Conservation (phyloP, 2,113 vertebrate species). For the Jaculus jaculus region DNA sequence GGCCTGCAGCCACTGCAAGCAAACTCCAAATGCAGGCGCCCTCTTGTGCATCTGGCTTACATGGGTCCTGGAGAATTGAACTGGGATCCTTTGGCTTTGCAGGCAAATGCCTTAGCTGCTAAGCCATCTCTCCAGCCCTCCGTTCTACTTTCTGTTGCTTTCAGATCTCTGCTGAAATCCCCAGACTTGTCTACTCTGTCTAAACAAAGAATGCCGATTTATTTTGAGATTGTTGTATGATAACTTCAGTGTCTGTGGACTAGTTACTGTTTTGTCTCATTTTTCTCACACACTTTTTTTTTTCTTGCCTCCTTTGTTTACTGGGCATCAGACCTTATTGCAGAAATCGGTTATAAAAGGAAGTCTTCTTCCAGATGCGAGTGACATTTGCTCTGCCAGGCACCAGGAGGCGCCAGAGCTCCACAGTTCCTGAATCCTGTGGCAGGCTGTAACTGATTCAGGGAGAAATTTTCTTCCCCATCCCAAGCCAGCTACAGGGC, state of each 20-base stretch:
- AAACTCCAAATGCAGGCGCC: too few species aligned
- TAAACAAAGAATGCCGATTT: background rate
- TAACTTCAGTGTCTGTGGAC: background rate
- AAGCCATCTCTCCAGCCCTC: too few species aligned
- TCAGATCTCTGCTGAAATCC: background rate
- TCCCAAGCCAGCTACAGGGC: background rate
- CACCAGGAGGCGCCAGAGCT: conserved; percentile 66
- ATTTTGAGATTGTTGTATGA: background rate
- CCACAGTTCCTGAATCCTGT: background rate
- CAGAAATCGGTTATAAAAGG: too few species aligned
- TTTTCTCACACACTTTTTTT: background rate
- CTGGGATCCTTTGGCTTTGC: too few species aligned
- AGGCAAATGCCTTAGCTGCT: too few species aligned
- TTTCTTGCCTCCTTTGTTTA: background rate
- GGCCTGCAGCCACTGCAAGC: too few species aligned
- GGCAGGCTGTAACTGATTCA: background rate
- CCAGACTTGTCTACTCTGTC: background rate
- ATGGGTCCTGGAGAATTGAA: too few species aligned
- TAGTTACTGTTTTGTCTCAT: background rate
- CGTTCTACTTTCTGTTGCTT: background rate
- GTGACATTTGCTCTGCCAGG: background rate
- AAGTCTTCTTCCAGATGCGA: background rate
- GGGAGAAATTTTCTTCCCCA: background rate
- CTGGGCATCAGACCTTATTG: background rate
- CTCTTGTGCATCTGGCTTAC: too few species aligned